These are phyloP conservation scores for Lasioglossum pauxillum DNA, from an alignment of 2,888 invertebrate genomes.

Conservation along the genomic window DNA sequence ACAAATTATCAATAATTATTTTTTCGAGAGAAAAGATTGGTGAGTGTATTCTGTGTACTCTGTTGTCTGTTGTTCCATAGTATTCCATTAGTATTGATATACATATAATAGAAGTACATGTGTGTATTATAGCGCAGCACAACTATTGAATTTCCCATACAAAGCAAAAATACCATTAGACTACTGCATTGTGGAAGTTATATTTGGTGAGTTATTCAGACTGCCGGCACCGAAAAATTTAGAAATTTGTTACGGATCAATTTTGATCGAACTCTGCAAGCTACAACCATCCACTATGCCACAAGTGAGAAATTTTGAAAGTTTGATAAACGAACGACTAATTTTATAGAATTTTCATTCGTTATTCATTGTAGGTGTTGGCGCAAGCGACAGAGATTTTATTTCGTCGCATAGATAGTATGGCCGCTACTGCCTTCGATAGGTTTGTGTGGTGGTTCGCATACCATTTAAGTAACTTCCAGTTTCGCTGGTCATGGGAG, in stretches of 20 bases:
- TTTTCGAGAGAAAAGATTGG: slow-evolving; percentile 97
- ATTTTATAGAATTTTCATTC: neutral
- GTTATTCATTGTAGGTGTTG: slow-evolving; percentile 87
- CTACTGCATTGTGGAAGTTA: slow-evolving; percentile 98
- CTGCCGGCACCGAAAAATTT: slow-evolving; percentile 95
- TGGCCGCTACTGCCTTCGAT: slow-evolving; percentile 99
- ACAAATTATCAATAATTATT: slow-evolving; percentile 95
- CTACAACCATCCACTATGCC: slow-evolving; percentile 98
- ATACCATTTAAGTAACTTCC: slow-evolving; percentile 99
- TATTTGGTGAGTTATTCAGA: slow-evolving; percentile 97
- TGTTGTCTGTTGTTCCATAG: neutral
- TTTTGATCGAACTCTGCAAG: slow-evolving; percentile 98
- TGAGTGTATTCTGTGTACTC: slow-evolving; percentile 76
- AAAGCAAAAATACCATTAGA: slow-evolving; percentile 97
- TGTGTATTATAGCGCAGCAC: slow-evolving; percentile 89
- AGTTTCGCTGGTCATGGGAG: slow-evolving; percentile 99
- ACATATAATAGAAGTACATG: neutral
- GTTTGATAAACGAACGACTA: neutral
- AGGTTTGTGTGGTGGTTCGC: slow-evolving; percentile 99
- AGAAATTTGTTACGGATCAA: slow-evolving; percentile 97
- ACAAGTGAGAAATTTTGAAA: slow-evolving; percentile 86
- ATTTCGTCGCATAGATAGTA: slow-evolving; percentile 97
- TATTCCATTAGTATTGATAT: neutral
- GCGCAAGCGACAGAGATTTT: slow-evolving; percentile 99
- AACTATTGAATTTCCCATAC: slow-evolving; percentile 95